Evolutionary conservation across 2,113 vertebrate genomes (phyloP).

Genomic region (Zeus faber): DNA sequence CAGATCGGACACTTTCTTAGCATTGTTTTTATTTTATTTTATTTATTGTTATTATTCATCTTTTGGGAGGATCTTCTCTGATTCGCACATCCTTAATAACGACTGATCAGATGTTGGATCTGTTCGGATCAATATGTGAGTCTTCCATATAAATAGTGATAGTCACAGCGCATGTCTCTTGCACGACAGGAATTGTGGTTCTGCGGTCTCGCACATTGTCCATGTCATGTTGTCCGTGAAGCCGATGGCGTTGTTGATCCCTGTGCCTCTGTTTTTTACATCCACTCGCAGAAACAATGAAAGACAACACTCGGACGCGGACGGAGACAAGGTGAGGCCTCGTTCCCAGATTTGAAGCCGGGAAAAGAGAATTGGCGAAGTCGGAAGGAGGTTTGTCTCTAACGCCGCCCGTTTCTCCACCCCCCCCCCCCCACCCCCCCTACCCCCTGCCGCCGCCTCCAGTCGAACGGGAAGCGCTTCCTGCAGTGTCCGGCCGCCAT

Average conservation of each 20-base stretch:
- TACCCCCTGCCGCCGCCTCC: conserved; percentile 13
- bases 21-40: no score
- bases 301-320: conserved; percentile 77
- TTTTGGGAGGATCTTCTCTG: no score
- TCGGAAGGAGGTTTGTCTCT: not conserved
- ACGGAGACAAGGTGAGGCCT: conserved; percentile 82
- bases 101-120: no score
- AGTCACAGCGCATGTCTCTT: no score
- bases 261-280: not conserved
- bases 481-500: conserved; percentile 91
- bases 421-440: not conserved
- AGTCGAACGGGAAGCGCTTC: conserved; percentile 86
- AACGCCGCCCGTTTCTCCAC: not conserved
- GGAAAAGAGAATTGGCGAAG: not conserved
- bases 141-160: no score
- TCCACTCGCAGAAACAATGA: conserved; percentile 75
- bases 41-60: no score
- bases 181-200: no score
- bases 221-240: not conserved
- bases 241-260: no score
- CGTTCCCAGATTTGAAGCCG: not conserved
- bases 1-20: no score
- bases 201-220: not conserved
- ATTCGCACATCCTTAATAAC: no score
- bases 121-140: no score